Evolutionary conservation across 2,888 invertebrate genomes (phyloP).

Genomic region (Leucophenga montana): DNA sequence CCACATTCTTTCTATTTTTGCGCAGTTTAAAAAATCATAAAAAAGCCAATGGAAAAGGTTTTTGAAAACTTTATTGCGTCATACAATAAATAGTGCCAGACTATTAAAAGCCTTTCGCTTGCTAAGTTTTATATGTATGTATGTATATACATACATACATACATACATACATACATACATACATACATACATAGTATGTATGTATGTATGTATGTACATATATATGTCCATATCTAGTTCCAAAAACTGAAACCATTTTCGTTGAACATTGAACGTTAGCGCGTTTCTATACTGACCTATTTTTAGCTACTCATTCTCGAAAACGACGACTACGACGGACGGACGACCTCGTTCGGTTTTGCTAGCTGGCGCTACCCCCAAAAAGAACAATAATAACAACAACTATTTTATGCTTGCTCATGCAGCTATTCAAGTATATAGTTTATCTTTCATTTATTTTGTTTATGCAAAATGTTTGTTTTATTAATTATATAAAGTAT

Average conservation of each 20-base stretch:
- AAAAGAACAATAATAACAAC: background rate
- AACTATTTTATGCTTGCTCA: too few species aligned
- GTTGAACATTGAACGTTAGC: background rate
- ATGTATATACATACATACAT: conserved; percentile 27
- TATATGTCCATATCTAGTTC: conserved; percentile 31
- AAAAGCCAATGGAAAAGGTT: background rate
- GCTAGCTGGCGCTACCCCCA: background rate
- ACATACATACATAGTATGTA: conserved; percentile 27
- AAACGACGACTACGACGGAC: too few species aligned
- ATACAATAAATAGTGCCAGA: background rate
- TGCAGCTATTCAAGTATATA: background rate
- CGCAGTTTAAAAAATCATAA: conserved; percentile 12
- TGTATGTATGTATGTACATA: background rate
- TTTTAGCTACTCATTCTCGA: conserved; percentile 49
- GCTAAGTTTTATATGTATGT: background rate
- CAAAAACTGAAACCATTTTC: conserved; percentile 25
- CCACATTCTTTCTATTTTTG: conserved; percentile 3
- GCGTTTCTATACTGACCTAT: conserved; percentile 49
- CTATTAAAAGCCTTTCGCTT: background rate
- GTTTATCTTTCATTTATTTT: background rate
- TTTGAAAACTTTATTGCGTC: conserved; percentile 18
- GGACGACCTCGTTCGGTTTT: conserved; percentile 8
- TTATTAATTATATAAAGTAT: conserved; percentile 6
- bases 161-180: background rate
- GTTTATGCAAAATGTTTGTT: background rate